Conservation (phyloP, 2,888 invertebrate species). For the Sclerodermus sp. region DNA sequence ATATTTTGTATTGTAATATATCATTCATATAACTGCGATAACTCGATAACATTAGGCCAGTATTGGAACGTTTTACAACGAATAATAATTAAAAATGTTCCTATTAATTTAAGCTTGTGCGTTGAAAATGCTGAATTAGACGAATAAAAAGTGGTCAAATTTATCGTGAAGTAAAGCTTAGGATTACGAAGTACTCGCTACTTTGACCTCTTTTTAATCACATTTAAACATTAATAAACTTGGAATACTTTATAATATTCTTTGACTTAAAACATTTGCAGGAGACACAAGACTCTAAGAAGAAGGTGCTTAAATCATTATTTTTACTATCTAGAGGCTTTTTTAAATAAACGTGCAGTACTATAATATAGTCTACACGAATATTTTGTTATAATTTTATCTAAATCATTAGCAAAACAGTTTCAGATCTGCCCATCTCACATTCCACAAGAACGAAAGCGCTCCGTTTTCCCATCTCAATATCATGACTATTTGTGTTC, state of each 20-base stretch:
- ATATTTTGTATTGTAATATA: background rate
- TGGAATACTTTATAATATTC: too few species aligned
- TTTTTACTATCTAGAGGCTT: too few species aligned
- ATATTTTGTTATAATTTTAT: background rate
- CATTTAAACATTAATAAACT: too few species aligned
- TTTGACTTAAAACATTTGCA: too few species aligned
- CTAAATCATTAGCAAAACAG: too few species aligned
- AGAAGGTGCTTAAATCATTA: too few species aligned
- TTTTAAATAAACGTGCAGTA: too few species aligned
- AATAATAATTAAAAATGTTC: slow-evolving; percentile 17
- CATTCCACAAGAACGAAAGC: slow-evolving; percentile 19
- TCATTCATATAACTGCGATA: background rate
- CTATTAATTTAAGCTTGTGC: slow-evolving; percentile 8
- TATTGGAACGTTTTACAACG: slow-evolving; percentile 7
- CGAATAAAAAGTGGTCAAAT: background rate
- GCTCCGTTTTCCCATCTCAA: background rate
- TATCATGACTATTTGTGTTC: slow-evolving; percentile 19
- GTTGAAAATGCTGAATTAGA: background rate
- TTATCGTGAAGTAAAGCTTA: background rate
- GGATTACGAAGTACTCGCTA: too few species aligned
- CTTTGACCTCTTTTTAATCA: too few species aligned
- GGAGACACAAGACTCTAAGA: too few species aligned
- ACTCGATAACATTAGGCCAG: too few species aligned
- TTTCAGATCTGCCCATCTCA: slow-evolving; percentile 19
- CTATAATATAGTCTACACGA: background rate